These are phyloP conservation scores for Musca vetustissima DNA, from an alignment of 1,140 invertebrate species.

Conservation along the genomic window DNA sequence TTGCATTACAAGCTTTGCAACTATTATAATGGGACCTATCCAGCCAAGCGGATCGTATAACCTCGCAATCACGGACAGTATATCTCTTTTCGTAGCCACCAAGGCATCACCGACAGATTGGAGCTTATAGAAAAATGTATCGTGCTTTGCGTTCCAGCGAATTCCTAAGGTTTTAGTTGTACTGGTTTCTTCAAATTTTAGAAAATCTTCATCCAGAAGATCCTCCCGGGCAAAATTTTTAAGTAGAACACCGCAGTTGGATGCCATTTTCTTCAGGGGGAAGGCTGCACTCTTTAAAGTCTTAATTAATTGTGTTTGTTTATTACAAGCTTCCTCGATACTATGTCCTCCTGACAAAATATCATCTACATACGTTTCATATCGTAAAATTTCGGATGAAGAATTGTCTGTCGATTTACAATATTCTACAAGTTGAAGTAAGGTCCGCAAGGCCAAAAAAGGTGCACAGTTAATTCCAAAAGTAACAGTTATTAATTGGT, in stretches of 20 bases:
- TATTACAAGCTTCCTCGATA: not conserved
- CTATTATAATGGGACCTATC: not conserved
- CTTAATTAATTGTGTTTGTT: not conserved
- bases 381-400: not conserved
- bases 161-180: not conserved
- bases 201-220: not conserved
- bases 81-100: not conserved
- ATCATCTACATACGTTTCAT: slow-evolving; percentile 16
- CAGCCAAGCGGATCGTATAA: slow-evolving; percentile 2
- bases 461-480: slow-evolving; percentile 18
- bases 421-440: slow-evolving; percentile 5
- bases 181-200: not conserved
- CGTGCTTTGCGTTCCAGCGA: not conserved
- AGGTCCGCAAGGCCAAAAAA: slow-evolving; percentile 1
- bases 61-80: not conserved
- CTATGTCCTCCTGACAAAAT: slow-evolving; percentile 1
- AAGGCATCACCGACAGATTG: not conserved
- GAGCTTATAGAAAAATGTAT: not conserved
- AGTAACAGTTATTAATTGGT: slow-evolving; percentile 2
- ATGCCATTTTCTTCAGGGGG: not conserved
- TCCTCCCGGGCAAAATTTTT: not conserved
- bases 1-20: not conserved
- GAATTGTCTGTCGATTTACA: not conserved
- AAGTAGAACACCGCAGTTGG: not conserved
- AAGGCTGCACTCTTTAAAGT: not conserved